Evolutionary conservation across 2,113 vertebrate species (phyloP), one percentile per base, ranked within the genome.

Genomic region (Merops nubicus): DNA sequence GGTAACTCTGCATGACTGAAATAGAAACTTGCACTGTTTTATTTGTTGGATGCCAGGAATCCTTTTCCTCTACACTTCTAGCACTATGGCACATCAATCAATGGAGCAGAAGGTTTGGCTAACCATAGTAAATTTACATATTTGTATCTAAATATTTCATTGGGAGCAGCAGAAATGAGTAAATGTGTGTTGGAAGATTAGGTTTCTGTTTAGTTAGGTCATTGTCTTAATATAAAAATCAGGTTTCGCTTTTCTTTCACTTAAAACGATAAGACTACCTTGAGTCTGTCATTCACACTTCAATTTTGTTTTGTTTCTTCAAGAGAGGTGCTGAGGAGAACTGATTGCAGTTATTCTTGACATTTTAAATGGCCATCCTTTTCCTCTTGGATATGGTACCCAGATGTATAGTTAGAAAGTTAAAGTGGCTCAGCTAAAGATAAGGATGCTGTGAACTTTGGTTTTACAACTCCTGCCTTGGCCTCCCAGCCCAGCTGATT

Each of bases 391-490:
- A 83, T 94, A 90, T 90, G 92, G 90, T 86, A 93, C 95, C 96
- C 90, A 86, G 91, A 94, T 95, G 95, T 91, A 88, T 75, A 94
- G 90, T 97, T 96, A 92, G 93, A 95, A 96, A 93, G 85, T 93
- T 95, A 86, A 96, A 96, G 92, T 95, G 93, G 80, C 76, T 96
- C 73, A 56, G 76, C 73, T 92, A 92, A 88, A 93, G 88, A 93
- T 93, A 94, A 95, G 91, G 92, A 91, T 93, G 83, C 85, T 74
- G 82, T 91, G 93, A 96, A 94, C 92, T 96, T 96, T 0, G 0
- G 50, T 93, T 96, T 94, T 96, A 95, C 93, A 94, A 8, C 91
- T 92, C 62, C 76, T 96, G 64, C 92, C 83, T 93, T 77, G 68
- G 90, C 74, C 84, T 94, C 89, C 53, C 56, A 85, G 93, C 64